Percentiles rank a stretch among this genome's conserved stretches.
Conservation (phyloP, 2,113 vertebrate genomes). For the Pollimyrus isidori region DNA sequence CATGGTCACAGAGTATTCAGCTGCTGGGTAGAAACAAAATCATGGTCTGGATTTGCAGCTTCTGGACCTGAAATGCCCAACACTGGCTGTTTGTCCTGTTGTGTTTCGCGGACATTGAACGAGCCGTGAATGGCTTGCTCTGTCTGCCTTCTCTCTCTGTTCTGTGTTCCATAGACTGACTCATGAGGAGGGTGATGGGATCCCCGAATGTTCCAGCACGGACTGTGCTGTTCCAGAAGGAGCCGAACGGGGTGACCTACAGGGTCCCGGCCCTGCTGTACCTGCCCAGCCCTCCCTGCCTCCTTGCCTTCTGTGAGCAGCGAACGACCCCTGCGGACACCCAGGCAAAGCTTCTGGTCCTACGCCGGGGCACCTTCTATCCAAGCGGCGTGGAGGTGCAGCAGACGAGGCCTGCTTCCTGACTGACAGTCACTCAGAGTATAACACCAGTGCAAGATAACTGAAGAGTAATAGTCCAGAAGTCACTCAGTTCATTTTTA, state of each 20-base stretch:
- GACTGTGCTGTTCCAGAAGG: conserved; percentile 76
- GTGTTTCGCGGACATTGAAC: not conserved
- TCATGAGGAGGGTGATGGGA: conserved; percentile 55
- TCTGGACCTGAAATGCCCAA: too few species aligned
- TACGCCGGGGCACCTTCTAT: conserved; percentile 72
- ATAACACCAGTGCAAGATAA: not conserved
- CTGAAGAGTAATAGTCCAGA: not conserved
- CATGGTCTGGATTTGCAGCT: too few species aligned
- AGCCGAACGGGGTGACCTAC: conserved; percentile 77
- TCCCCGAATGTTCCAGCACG: conserved; percentile 66
- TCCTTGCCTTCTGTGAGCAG: conserved; percentile 88
- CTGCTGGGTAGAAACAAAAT: too few species aligned
- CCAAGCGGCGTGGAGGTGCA: conserved; percentile 74
- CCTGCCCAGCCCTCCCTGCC: conserved; percentile 56
- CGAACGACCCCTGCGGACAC: conserved; percentile 72
- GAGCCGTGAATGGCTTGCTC: not conserved
- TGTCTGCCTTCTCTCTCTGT: not conserved
- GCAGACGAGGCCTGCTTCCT: not conserved
- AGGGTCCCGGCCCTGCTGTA: conserved; percentile 79
- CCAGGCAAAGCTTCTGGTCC: conserved; percentile 80
- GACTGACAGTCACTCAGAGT: not conserved
- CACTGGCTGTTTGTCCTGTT: not conserved
- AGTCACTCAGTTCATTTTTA: not conserved
- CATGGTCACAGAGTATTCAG: too few species aligned
- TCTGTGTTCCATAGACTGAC: not conserved